A percentile compares a stretch with the other conserved stretches of the same genome.
Conservation (phyloP, 2,113 vertebrate species). For the Eulemur macaco region DNA sequence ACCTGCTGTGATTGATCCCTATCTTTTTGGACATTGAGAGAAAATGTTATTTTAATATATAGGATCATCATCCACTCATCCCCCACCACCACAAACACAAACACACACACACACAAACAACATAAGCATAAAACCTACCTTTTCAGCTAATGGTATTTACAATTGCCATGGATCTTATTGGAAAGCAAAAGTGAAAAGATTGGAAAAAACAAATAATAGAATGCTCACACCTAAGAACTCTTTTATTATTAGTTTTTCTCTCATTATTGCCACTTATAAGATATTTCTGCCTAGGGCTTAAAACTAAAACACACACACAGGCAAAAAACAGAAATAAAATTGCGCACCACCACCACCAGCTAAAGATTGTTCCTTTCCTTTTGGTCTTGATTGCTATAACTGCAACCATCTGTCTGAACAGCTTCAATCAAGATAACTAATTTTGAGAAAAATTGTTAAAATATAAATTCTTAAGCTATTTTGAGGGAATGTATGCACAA, state of each 20-base stretch:
- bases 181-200: neutral
- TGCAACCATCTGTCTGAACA: neutral
- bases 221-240: neutral
- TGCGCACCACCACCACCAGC: neutral
- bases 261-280: neutral
- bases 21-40: neutral
- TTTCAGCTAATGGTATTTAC: neutral
- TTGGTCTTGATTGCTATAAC: neutral
- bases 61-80: no score
- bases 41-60: neutral
- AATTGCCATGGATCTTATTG: neutral
- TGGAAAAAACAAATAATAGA: neutral
- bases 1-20: neutral
- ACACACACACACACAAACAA: neutral
- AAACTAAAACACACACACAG: neutral
- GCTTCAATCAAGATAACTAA: neutral
- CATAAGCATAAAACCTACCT: neutral
- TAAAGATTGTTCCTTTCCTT: neutral
- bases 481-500: neutral
- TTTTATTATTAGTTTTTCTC: neutral
- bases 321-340: neutral
- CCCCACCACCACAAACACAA: no score
- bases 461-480: conserved; percentile 39
- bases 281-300: neutral
- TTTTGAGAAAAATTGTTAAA: conserved; percentile 24